phyloP scores from a whole-genome alignment of 2,888 invertebrate species.

The Patella depressa region DNA sequence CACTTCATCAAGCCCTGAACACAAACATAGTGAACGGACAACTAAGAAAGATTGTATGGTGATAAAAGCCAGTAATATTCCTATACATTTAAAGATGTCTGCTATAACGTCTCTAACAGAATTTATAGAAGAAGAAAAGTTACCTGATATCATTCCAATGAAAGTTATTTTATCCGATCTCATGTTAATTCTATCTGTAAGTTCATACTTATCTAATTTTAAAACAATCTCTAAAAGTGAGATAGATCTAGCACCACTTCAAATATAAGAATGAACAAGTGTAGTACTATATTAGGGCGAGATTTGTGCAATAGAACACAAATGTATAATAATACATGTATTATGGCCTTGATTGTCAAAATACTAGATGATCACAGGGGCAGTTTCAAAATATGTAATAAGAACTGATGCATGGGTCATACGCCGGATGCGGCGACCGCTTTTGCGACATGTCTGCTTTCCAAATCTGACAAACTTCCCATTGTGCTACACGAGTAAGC shows the following conservation, averaged over 20 bases:
- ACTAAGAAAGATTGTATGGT: conserved; percentile 49
- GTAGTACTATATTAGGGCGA: too few species aligned
- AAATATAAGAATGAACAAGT: neutral
- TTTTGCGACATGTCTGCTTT: too few species aligned
- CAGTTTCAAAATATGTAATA: too few species aligned
- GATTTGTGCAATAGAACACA: too few species aligned
- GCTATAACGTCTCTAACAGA: conserved; percentile 86
- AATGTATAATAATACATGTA: too few species aligned
- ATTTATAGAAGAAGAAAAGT: conserved; percentile 88
- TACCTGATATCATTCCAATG: conserved; percentile 85
- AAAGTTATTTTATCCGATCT: conserved; percentile 62
- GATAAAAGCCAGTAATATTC: conserved; percentile 44
- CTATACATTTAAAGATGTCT: conserved; percentile 73
- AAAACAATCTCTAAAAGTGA: too few species aligned
- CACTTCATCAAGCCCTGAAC: conserved; percentile 29
- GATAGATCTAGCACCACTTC: too few species aligned
- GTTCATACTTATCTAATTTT: neutral
- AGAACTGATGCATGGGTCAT: too few species aligned
- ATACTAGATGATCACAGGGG: neutral
- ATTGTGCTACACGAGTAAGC: too few species aligned
- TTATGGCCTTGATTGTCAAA: neutral
- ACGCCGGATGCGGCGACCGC: too few species aligned
- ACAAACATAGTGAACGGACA: conserved; percentile 17
- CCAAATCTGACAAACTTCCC: too few species aligned
- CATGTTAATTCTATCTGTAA: conserved; percentile 53